These are phyloP conservation scores for Leontocebus nigricollis DNA, from an alignment of 2,797 vertebrate species.

Conservation along the genomic window DNA sequence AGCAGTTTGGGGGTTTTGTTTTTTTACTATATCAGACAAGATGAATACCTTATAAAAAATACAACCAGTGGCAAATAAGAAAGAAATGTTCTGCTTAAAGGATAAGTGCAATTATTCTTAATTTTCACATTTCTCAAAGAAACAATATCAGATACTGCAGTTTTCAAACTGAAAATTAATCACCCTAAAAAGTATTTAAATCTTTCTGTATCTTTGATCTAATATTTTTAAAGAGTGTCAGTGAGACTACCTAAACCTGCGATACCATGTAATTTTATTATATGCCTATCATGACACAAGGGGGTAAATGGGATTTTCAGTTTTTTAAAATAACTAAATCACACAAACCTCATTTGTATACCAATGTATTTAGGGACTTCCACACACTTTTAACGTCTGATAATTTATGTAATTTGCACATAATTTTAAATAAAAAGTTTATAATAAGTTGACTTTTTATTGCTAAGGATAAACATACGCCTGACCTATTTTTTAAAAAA, in stretches of 20 bases:
- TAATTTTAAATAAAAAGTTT: slow-evolving; percentile 19
- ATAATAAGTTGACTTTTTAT: slow-evolving; percentile 47
- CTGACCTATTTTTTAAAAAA: not conserved
- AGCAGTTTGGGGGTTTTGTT: slow-evolving; percentile 13
- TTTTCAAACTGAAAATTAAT: slow-evolving; percentile 61
- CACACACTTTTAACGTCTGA: slow-evolving; percentile 2
- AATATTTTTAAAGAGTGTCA: not conserved
- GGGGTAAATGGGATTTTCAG: not conserved
- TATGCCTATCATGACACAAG: not conserved
- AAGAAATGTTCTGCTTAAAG: slow-evolving; percentile 29
- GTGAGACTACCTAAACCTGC: not conserved
- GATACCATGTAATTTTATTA: slow-evolving; percentile 1
- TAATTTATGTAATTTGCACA: slow-evolving; percentile 14
- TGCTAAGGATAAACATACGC: slow-evolving; percentile 24
- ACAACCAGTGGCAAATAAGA: not conserved
- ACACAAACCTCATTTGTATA: slow-evolving; percentile 16
- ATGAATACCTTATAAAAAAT: slow-evolving; percentile 27
- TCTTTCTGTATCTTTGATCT: not conserved
- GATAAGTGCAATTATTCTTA: slow-evolving; percentile 16
- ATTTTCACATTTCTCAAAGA: slow-evolving; percentile 38
- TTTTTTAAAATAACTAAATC: not conserved
- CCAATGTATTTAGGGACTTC: not conserved
- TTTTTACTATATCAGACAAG: not conserved
- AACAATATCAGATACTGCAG: not conserved
- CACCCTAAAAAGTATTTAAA: not conserved